Conservation (phyloP, 2,113 vertebrate genomes). For the Muntiacus reevesi region DNA sequence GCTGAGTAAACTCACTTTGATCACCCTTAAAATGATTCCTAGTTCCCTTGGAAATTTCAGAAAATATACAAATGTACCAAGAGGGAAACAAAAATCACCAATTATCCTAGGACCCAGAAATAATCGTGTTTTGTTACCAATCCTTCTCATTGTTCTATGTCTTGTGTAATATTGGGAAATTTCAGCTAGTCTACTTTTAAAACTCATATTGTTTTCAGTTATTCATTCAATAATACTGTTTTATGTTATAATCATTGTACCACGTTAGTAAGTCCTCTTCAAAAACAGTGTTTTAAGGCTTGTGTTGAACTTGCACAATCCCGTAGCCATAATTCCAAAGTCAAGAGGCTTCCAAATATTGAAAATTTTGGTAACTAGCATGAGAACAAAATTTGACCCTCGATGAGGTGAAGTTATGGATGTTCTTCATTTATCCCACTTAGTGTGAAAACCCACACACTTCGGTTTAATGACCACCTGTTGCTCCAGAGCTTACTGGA, state of each 20-base stretch:
- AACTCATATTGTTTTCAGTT: background rate
- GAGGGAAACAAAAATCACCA: background rate
- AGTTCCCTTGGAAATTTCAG: background rate
- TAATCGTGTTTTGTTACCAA: background rate
- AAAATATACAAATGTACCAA: background rate
- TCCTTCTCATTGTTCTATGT: background rate
- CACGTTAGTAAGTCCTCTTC: background rate
- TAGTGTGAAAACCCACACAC: accelerated
- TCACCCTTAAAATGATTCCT: background rate
- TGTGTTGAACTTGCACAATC: background rate
- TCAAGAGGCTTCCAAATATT: background rate
- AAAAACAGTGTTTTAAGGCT: background rate
- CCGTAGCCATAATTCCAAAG: background rate
- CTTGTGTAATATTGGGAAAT: background rate
- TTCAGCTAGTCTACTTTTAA: background rate
- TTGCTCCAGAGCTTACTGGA: background rate
- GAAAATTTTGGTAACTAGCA: background rate
- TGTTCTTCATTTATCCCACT: background rate
- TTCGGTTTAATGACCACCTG: background rate
- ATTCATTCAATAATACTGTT: background rate
- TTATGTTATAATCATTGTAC: background rate
- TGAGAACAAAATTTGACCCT: background rate
- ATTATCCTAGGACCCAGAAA: background rate
- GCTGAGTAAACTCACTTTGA: background rate
- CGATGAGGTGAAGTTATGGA: background rate